These are phyloP conservation scores for Hirudinaria manillensis DNA, from an alignment of 2,888 invertebrate species.

Conservation along the genomic window DNA sequence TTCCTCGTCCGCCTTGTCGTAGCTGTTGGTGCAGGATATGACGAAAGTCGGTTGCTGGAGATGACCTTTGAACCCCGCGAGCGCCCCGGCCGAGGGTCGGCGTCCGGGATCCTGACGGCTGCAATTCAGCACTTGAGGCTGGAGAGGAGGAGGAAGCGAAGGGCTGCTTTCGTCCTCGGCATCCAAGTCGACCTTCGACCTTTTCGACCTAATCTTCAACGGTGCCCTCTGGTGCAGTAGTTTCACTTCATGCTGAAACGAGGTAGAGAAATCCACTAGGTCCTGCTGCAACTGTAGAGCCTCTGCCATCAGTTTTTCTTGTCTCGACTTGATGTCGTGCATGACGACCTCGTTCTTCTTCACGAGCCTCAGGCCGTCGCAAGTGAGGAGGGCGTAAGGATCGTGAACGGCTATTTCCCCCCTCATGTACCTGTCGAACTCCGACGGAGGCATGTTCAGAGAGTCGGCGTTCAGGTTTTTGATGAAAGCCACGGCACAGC, in stretches of 20 bases:
- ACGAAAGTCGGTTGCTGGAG: slow-evolving; percentile 8
- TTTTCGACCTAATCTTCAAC: slow-evolving; percentile 12
- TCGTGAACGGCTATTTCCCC: slow-evolving; percentile 81
- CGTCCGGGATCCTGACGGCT: background rate
- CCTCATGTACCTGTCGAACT: slow-evolving; percentile 85
- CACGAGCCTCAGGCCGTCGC: slow-evolving; percentile 70
- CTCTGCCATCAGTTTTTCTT: slow-evolving; percentile 62
- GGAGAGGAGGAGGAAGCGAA: slow-evolving; percentile 11
- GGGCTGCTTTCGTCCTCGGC: slow-evolving; percentile 16
- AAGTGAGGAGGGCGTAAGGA: slow-evolving; percentile 63
- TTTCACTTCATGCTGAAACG: slow-evolving; percentile 12
- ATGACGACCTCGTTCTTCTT: slow-evolving; percentile 71
- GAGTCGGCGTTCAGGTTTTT: slow-evolving; percentile 91
- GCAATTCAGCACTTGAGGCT: slow-evolving; percentile 12
- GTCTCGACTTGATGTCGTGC: slow-evolving; percentile 64
- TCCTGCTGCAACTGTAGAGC: slow-evolving; percentile 64
- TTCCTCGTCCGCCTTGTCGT: background rate
- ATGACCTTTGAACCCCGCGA: background rate
- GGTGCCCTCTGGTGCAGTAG: slow-evolving; percentile 3
- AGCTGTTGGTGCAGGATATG: slow-evolving; percentile 27
- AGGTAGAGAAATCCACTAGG: slow-evolving; percentile 69
- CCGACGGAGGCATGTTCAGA: slow-evolving; percentile 79
- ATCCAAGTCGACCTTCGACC: slow-evolving; percentile 28
- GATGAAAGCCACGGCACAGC: slow-evolving; percentile 94
- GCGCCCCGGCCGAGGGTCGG: background rate